phyloP scores from a whole-genome alignment of 1,140 invertebrate genomes.

The Drosophila teissieri region DNA sequence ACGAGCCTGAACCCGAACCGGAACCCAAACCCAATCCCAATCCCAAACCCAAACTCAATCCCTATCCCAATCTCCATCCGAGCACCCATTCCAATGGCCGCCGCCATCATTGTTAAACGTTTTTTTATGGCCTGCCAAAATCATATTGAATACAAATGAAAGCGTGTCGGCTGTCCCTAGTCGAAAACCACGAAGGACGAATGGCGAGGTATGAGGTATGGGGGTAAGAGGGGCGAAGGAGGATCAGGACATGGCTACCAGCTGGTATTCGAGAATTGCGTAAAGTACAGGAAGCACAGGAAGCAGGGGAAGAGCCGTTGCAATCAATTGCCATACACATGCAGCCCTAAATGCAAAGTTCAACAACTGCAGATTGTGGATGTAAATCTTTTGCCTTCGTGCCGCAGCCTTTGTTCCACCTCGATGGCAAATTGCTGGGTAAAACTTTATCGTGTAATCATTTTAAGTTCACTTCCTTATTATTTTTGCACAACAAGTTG shows the following conservation, averaged over 20 bases:
- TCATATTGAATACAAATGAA: slow-evolving; percentile 60
- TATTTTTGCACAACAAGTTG: slow-evolving; percentile 71
- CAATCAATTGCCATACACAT: slow-evolving; percentile 33
- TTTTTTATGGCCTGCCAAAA: slow-evolving; percentile 62
- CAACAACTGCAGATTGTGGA: slow-evolving; percentile 41
- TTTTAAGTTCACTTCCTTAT: slow-evolving; percentile 81
- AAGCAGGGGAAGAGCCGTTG: background rate
- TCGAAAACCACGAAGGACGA: background rate
- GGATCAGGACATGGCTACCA: background rate
- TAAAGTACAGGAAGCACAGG: background rate
- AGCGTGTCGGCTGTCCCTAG: slow-evolving; percentile 15
- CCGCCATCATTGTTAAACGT: slow-evolving; percentile 33
- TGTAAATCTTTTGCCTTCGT: slow-evolving; percentile 34
- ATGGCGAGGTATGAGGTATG: background rate
- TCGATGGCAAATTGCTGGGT: slow-evolving; percentile 69
- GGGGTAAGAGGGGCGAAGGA: background rate
- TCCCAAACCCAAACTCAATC: background rate
- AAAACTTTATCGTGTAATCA: slow-evolving; percentile 81
- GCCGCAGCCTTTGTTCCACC: slow-evolving; percentile 11
- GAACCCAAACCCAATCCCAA: slow-evolving; percentile 5
- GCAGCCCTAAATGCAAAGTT: slow-evolving; percentile 46
- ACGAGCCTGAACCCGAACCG: background rate
- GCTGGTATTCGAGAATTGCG: background rate
- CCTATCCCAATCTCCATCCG: background rate
- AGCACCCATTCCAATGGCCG: background rate